phyloP scores from a whole-genome alignment of 2,113 vertebrate species.

The Cettia cetti region DNA sequence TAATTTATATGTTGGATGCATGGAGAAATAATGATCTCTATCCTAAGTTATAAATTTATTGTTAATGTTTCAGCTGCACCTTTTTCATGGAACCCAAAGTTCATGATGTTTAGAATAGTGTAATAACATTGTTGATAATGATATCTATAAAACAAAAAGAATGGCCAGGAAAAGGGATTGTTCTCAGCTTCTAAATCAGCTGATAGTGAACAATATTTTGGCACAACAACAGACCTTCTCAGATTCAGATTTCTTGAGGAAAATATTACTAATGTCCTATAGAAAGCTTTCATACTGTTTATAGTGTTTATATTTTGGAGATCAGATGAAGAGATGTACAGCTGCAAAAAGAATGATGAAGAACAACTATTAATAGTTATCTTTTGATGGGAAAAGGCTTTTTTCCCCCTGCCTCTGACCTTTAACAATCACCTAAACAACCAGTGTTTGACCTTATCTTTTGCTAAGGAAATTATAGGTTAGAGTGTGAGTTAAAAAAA shows the following conservation, averaged over 20 bases:
- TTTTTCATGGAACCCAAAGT: neutral
- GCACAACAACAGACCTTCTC: neutral
- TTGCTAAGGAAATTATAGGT: neutral
- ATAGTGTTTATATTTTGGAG: neutral
- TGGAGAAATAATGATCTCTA: neutral
- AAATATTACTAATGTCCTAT: neutral
- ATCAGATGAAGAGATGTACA: neutral
- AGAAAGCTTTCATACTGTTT: neutral
- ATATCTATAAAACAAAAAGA: neutral
- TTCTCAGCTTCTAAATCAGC: neutral
- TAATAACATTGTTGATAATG: neutral
- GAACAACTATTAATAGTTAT: neutral
- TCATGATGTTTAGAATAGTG: neutral
- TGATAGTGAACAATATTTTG: neutral
- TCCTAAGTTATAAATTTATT: neutral
- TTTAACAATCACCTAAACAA: neutral
- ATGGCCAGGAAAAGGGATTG: neutral
- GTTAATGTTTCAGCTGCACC: neutral
- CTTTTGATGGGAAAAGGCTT: neutral
- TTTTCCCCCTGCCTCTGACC: neutral
- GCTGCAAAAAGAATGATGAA: neutral
- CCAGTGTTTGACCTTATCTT: neutral
- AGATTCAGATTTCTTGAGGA: neutral
- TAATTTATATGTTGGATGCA: neutral
- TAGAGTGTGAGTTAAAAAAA: neutral